These are phyloP conservation scores for Invenusta paracnida DNA, from an alignment of 2,888 invertebrate genomes.

Conservation along the genomic window DNA sequence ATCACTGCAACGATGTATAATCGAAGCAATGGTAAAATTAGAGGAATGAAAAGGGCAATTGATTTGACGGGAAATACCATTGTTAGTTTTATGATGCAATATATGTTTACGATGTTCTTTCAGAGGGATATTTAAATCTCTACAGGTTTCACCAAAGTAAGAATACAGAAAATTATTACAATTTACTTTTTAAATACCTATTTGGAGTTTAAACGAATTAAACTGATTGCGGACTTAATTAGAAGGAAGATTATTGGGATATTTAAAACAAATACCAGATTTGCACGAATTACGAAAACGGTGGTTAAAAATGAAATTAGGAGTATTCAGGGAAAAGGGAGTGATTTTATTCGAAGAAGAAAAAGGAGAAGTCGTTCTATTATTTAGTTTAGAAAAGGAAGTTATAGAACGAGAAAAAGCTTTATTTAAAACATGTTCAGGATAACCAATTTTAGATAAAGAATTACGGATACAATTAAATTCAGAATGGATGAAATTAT, in stretches of 20 bases:
- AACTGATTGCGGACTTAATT: background rate
- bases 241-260: background rate
- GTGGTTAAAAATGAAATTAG: too few relatives aligned
- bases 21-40: too few relatives aligned
- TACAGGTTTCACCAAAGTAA: background rate
- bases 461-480: background rate
- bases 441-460: background rate
- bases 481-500: background rate
- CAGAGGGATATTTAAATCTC: background rate
- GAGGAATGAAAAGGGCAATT: too few relatives aligned
- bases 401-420: background rate
- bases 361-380: background rate
- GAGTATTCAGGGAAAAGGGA: background rate
- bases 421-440: too few relatives aligned
- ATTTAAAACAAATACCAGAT: background rate
- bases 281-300: background rate
- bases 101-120: background rate
- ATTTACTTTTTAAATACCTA: background rate
- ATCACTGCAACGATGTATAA: too few relatives aligned
- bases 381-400: background rate
- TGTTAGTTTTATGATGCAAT: too few relatives aligned
- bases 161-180: background rate
- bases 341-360: background rate
- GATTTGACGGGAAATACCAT: too few relatives aligned
- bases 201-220: background rate